Conservation (phyloP, 2,888 invertebrate genomes). For the Eupithecia pulchellata region DNA sequence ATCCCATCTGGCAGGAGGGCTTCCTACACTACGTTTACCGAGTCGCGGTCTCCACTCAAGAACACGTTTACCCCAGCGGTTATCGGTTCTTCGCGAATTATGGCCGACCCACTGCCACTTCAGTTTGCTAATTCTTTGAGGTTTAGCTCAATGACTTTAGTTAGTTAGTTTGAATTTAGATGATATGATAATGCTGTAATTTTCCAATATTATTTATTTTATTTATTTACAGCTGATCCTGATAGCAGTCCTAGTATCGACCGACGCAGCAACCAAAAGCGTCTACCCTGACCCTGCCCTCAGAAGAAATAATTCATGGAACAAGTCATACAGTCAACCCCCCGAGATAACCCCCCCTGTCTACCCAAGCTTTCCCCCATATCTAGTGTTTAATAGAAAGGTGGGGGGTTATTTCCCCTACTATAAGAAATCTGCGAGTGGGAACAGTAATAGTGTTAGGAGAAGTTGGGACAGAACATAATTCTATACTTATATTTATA, state of each 20-base stretch:
- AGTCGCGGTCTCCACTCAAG: no score
- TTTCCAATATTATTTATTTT: no score
- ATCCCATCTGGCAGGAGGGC: no score
- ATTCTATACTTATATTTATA: background rate
- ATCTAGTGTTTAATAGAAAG: constrained; percentile 73
- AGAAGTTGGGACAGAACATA: constrained; percentile 44
- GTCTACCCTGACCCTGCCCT: constrained; percentile 3
- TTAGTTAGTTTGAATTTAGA: no score
- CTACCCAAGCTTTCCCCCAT: constrained; percentile 62
- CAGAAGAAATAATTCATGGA: constrained; percentile 7
- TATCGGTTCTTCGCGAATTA: no score
- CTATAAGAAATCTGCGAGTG: constrained; percentile 59
- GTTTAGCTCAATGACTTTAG: no score
- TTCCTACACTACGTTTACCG: no score
- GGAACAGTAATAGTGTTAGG: constrained; percentile 48
- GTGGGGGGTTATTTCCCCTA: constrained; percentile 73
- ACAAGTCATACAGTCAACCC: constrained; percentile 21
- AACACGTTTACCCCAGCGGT: no score
- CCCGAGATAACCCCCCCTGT: background rate
- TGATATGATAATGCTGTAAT: no score
- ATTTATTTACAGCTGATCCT: constrained; percentile 52
- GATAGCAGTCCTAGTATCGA: constrained; percentile 41
- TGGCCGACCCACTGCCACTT: no score
- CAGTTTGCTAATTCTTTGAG: no score
- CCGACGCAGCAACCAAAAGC: constrained; percentile 27